Conservation (phyloP, 2,888 invertebrate species). For the Myopa tessellatipennis region DNA sequence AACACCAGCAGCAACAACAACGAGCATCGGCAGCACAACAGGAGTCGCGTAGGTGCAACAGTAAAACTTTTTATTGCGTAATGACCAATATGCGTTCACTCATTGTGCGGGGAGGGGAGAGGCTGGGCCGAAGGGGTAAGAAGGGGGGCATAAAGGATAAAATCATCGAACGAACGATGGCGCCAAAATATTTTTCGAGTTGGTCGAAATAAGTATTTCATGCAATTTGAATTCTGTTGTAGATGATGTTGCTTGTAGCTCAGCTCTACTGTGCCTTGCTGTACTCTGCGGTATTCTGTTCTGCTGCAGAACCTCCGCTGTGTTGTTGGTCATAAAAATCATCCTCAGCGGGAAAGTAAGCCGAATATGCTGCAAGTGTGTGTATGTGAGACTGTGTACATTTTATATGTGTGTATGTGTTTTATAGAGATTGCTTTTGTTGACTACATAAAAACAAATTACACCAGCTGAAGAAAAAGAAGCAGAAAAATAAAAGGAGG, state of each 20-base stretch:
- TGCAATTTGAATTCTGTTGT: not conserved
- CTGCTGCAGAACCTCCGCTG: slow-evolving; percentile 36
- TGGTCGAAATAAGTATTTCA: not conserved
- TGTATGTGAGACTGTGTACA: not conserved
- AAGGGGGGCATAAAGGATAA: not conserved
- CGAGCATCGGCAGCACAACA: too few species aligned
- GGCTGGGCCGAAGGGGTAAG: not conserved
- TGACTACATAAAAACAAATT: not conserved
- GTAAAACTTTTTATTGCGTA: slow-evolving; percentile 20
- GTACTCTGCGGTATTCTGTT: not conserved
- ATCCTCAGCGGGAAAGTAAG: slow-evolving; percentile 15
- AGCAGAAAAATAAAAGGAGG: not conserved
- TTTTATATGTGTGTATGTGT: slow-evolving; percentile 1
- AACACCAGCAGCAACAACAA: too few species aligned
- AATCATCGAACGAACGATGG: not conserved
- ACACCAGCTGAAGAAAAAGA: not conserved
- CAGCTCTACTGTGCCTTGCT: not conserved
- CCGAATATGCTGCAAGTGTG: not conserved
- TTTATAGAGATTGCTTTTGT: not conserved
- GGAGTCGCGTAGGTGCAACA: not conserved
- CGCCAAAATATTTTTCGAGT: not conserved
- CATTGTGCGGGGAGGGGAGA: not conserved
- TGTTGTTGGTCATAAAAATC: slow-evolving; percentile 30
- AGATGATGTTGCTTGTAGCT: not conserved
- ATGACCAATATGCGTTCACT: slow-evolving; percentile 18